Base-by-base conservation (phyloP, 2,888 invertebrate species). In the Platycheirus albimanus region DNA sequence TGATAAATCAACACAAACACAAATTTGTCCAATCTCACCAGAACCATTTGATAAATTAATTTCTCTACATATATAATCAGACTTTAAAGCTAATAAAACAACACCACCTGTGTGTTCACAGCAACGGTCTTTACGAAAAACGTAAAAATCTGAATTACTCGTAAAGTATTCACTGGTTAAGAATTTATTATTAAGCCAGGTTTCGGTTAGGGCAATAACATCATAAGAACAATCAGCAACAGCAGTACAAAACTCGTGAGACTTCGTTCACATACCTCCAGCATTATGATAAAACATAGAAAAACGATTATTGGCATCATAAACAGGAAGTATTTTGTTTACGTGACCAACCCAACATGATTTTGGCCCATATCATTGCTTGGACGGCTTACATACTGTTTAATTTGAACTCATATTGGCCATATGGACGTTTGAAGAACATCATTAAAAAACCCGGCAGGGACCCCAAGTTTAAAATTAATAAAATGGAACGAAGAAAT, bases 251-350 rank as follows among this genome's bases (percentile, higher is more conserved):
- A 51, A 51, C n/a, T 51, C 51, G 28, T 13, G 17, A 11, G 30
- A 30, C 36, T 54, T 54, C 8, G 54, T 54, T 33, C 54, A 4
- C 36, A 54, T 30, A 10, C 38, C 36, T 19, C 54, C 54, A 19
- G 19, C 11, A 19, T 54, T 54, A 15, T 38, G 38, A 38, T 54
- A n/a, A 33, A 67, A 24, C 24, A 24, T 6, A 6, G 24, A 24
- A 6, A 24, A 24, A 24, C 24, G 24, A 24, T 24, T 6, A 6
- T 24, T 24, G 24, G 24, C 24, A 4, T 24, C 6, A 24, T 3
- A 24, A 24, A 24, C 24, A 4, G 24, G 6, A 24, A 24, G 6
- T 3, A 6, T 3, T 24, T 24, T 24, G 24, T 24, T 24, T 24
- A 24, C 24, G 24, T 24, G 24, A 24, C 24, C 24, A 24, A 24